Percentiles rank a stretch among this genome's conserved stretches.
Evolutionary conservation across 2,888 invertebrate species (phyloP).

Genomic region (Eumerus sabulonum): DNA sequence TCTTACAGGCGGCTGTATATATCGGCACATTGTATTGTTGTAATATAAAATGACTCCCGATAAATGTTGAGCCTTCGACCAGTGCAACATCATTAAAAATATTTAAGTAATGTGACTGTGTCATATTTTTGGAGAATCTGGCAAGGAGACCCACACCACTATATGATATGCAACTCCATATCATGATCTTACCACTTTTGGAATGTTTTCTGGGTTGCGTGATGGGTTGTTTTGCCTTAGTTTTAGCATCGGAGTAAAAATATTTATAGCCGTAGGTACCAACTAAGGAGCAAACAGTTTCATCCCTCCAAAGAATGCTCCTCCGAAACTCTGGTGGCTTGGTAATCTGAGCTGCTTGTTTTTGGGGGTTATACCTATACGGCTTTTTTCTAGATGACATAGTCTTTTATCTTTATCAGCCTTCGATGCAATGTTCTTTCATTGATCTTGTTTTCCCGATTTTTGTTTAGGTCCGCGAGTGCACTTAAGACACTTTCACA

Average conservation of each 20-base stretch:
- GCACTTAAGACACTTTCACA: constrained; percentile 2
- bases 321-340: constrained; percentile 1
- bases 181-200: neutral
- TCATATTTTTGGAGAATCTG: too few relatives aligned
- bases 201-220: neutral
- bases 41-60: neutral
- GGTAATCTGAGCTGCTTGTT: too few relatives aligned
- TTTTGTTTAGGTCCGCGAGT: constrained; percentile 1
- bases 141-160: neutral
- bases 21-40: neutral
- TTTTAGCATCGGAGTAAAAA: too few relatives aligned
- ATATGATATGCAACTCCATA: neutral
- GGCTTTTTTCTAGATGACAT: too few relatives aligned
- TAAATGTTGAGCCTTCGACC: too few relatives aligned
- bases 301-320: constrained; percentile 7
- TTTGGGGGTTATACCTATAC: too few relatives aligned
- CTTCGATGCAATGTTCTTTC: neutral
- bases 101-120: too few relatives aligned
- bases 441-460: neutral
- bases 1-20: neutral
- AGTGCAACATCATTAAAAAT: too few relatives aligned
- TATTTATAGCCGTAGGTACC: neutral
- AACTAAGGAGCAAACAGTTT: constrained; percentile 2
- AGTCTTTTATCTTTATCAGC: too few relatives aligned
- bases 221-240: neutral